These are phyloP conservation scores for Lipophrys pholis DNA, from an alignment of 2,113 vertebrate species.

Conservation along the genomic window DNA sequence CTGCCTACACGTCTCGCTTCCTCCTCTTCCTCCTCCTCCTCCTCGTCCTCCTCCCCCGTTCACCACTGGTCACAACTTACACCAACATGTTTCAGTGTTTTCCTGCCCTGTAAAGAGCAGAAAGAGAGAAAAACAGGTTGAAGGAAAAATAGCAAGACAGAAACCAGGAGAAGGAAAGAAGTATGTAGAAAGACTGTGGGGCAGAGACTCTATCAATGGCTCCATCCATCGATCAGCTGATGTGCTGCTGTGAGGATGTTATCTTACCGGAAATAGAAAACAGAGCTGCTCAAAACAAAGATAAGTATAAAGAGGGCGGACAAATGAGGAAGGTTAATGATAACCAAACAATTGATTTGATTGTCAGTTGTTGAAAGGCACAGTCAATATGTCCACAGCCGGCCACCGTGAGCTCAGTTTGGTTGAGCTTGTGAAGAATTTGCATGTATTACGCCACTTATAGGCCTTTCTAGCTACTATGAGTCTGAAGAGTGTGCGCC, in stretches of 20 bases:
- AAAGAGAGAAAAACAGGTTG: constrained; percentile 25
- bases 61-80: constrained; percentile 67
- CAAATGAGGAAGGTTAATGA: constrained; percentile 57
- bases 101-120: constrained; percentile 52
- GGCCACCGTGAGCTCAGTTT: constrained; percentile 14
- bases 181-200: background rate
- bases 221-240: constrained; percentile 58
- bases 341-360: constrained; percentile 64
- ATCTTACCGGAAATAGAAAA: constrained; percentile 53
- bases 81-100: constrained; percentile 71
- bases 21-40: constrained; percentile 44
- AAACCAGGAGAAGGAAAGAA: background rate
- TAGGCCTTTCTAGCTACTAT: constrained; percentile 24
- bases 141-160: constrained; percentile 13
- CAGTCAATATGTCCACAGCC: constrained; percentile 56
- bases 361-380: constrained; percentile 58
- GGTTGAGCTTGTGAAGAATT: constrained; percentile 4
- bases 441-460: constrained; percentile 39
- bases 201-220: constrained; percentile 47
- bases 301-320: constrained; percentile 45
- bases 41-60: constrained; percentile 63
- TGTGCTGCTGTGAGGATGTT: constrained; percentile 40
- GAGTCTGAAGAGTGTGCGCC: constrained; percentile 11
- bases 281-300: constrained; percentile 38
- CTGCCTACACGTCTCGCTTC: constrained; percentile 1